Percentiles rank a stretch among this genome's conserved stretches.
These are phyloP conservation scores for Drosophila bocqueti DNA, from an alignment of 1,140 invertebrate genomes.

Conservation along the genomic window DNA sequence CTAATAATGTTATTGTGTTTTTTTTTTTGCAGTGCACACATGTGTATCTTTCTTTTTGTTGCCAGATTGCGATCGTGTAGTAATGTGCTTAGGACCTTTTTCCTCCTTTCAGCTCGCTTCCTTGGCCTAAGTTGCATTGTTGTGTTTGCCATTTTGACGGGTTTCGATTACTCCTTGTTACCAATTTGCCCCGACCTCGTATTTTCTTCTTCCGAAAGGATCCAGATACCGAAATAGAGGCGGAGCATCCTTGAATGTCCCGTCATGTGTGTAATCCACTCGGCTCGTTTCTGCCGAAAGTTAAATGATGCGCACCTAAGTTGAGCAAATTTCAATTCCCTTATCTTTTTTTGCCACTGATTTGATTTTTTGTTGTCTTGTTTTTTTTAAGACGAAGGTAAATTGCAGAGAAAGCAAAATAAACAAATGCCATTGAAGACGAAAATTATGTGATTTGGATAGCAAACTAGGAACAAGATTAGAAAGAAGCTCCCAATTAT, in stretches of 20 bases:
- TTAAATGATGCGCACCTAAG: constrained; percentile 80
- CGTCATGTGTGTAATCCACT: constrained; percentile 81
- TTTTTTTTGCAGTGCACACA: constrained; percentile 4
- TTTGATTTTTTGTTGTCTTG: constrained; percentile 26
- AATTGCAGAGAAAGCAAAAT: constrained; percentile 43
- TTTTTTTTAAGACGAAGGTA: constrained; percentile 46
- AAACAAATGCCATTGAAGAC: constrained; percentile 20
- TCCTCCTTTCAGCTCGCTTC: constrained; percentile 29
- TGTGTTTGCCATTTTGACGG: constrained; percentile 79
- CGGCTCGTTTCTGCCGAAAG: constrained; percentile 70
- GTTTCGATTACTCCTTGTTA: constrained; percentile 72
- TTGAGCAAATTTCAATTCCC: constrained; percentile 67
- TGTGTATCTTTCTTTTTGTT: constrained; percentile 27
- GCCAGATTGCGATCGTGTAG: constrained; percentile 65
- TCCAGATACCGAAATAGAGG: constrained; percentile 18
- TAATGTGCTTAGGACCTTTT: constrained; percentile 69
- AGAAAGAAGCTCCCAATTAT: not conserved
- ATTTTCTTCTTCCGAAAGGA: not conserved
- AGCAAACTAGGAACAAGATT: not conserved
- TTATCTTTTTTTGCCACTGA: constrained; percentile 19
- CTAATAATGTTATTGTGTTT: not conserved
- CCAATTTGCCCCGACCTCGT: not conserved
- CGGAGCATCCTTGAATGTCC: constrained; percentile 45
- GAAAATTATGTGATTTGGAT: constrained; percentile 4
- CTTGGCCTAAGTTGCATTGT: constrained; percentile 44